Percentiles rank a stretch among this genome's conserved stretches.
Conservation (phyloP, 2,888 invertebrate genomes). For the Drosophila barbarae region DNA sequence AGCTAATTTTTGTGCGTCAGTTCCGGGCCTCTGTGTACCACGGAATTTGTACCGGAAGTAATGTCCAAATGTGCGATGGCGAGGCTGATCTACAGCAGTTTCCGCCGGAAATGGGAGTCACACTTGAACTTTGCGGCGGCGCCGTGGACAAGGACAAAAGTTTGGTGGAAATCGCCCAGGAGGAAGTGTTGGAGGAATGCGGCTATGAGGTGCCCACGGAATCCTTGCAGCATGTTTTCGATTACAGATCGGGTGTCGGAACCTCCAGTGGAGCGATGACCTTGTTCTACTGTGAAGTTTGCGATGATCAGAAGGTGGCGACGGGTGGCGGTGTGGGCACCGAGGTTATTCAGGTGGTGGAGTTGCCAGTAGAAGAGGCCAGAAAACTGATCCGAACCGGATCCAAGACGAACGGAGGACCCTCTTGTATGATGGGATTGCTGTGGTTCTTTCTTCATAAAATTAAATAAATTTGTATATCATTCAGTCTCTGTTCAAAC, state of each 20-base stretch:
- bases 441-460: conserved; percentile 54
- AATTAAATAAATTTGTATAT: not conserved
- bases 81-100: conserved; percentile 84
- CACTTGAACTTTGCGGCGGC: conserved; percentile 96
- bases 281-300: conserved; percentile 58
- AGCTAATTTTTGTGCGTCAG: conserved; percentile 92
- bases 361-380: conserved; percentile 51
- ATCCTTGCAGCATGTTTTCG: conserved; percentile 34
- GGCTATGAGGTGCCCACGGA: conserved; percentile 78
- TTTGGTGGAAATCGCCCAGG: conserved; percentile 87
- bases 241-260: conserved; percentile 55
- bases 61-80: conserved; percentile 52
- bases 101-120: conserved; percentile 86
- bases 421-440: conserved; percentile 23
- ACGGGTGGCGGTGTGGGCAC: conserved; percentile 46
- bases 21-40: conserved; percentile 92
- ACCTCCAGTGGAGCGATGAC: conserved; percentile 36
- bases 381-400: conserved; percentile 39
- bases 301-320: conserved; percentile 47
- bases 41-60: conserved; percentile 83
- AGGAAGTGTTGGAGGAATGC: conserved; percentile 94
- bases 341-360: conserved; percentile 57
- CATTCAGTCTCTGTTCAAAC: not conserved
- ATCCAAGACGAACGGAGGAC: conserved; percentile 35
- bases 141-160: conserved; percentile 91